Conservation (phyloP, 2,888 invertebrate genomes). For the Cataglyphis albicans region DNA sequence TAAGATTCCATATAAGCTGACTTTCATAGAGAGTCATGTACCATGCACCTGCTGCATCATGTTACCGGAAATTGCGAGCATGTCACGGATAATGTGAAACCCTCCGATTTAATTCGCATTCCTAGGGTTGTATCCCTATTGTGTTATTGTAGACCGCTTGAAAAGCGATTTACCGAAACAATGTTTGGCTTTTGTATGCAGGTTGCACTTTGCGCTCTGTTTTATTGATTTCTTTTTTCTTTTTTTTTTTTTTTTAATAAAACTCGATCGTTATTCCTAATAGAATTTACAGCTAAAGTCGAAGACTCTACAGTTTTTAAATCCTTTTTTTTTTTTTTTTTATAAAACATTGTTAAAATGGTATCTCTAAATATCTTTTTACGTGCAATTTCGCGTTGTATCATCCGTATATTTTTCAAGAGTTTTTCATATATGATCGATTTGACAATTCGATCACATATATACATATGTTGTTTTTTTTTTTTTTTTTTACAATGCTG, state of each 20-base stretch:
- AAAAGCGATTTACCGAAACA: conserved; percentile 1
- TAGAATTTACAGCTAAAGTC: background rate
- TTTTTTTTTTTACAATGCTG: background rate
- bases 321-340: background rate
- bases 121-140: background rate
- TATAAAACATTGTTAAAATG: background rate
- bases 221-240: background rate
- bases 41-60: conserved; percentile 29
- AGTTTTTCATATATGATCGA: conserved; percentile 7
- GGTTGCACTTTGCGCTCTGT: background rate
- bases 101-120: conserved; percentile 34
- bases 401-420: background rate
- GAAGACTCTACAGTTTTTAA: background rate
- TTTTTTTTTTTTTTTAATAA: background rate
- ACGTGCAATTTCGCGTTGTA: background rate
- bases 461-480: background rate
- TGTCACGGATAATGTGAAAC: conserved; percentile 32
- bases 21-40: conserved; percentile 5
- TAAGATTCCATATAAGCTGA: background rate
- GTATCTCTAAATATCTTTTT: background rate
- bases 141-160: background rate
- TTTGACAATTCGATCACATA: background rate
- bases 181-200: background rate
- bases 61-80: conserved; percentile 39
- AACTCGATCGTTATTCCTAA: background rate